phyloP scores from a whole-genome alignment of 2,113 vertebrate genomes.

The Cacatua alba region DNA sequence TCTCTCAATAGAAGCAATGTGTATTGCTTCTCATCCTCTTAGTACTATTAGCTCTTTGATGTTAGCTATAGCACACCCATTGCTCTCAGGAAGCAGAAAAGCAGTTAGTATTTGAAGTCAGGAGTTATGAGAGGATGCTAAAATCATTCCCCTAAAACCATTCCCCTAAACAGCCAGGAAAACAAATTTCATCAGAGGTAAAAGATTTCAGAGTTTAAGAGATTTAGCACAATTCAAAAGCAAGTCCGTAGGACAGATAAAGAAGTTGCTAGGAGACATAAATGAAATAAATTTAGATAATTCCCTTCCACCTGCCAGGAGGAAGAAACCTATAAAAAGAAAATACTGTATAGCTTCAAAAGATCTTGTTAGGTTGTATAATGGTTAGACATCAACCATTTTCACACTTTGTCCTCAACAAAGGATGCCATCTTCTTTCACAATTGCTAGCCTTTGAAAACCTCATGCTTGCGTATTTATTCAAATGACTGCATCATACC shows the following conservation, averaged over 20 bases:
- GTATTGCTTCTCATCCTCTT: neutral
- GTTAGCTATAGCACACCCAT: neutral
- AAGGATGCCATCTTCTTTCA: neutral
- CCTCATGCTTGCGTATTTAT: rapidly evolving
- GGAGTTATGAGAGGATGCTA: neutral
- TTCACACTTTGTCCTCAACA: neutral
- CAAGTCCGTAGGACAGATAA: neutral
- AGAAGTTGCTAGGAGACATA: conserved; percentile 10
- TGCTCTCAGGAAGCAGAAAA: neutral
- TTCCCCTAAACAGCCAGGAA: conserved; percentile 19
- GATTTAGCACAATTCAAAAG: conserved; percentile 8
- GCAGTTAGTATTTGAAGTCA: neutral
- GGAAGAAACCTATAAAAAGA: neutral
- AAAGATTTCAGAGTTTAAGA: neutral
- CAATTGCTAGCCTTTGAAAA: neutral
- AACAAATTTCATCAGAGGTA: neutral
- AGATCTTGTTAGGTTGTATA: neutral
- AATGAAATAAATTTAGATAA: conserved; percentile 19
- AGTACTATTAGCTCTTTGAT: neutral
- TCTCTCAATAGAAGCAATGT: neutral
- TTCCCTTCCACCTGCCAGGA: conserved; percentile 6
- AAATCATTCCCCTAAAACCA: neutral
- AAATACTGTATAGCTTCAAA: conserved; percentile 5
- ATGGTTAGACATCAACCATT: neutral
- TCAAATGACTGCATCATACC: neutral